phyloP scores from a whole-genome alignment of 2,113 vertebrate genomes.

The Mesoclemmys tuberculata region DNA sequence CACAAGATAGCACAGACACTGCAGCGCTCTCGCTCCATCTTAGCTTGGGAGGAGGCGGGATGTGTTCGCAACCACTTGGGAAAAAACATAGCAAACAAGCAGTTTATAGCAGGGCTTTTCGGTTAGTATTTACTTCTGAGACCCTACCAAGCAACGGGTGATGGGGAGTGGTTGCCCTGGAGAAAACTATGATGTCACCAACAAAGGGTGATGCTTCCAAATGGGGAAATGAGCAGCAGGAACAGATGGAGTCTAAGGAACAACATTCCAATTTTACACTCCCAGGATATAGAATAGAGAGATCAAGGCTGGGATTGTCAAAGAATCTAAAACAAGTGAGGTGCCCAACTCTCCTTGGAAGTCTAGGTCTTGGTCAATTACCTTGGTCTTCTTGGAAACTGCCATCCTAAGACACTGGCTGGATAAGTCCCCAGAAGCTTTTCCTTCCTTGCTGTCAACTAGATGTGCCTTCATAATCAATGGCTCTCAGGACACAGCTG shows the following conservation, averaged over 20 bases:
- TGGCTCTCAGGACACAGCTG: neutral
- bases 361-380: too few relatives aligned
- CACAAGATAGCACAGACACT: neutral
- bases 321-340: neutral
- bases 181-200: neutral
- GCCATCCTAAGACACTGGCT: neutral
- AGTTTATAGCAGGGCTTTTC: neutral
- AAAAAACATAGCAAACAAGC: neutral
- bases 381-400: rapidly evolving
- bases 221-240: neutral
- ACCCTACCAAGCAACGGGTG: neutral
- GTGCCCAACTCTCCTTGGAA: neutral
- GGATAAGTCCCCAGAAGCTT: neutral
- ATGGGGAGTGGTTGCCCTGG: neutral
- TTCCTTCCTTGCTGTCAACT: neutral
- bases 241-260: neutral
- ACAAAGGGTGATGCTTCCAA: neutral
- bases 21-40: neutral
- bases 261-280: neutral
- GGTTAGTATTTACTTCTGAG: neutral
- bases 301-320: neutral
- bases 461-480: neutral
- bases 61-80: rapidly evolving
- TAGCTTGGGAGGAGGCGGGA: neutral
- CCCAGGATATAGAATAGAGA: neutral